Base-by-base conservation (phyloP, 1,140 invertebrate genomes). In the Philotrypesis tridentata region DNA sequence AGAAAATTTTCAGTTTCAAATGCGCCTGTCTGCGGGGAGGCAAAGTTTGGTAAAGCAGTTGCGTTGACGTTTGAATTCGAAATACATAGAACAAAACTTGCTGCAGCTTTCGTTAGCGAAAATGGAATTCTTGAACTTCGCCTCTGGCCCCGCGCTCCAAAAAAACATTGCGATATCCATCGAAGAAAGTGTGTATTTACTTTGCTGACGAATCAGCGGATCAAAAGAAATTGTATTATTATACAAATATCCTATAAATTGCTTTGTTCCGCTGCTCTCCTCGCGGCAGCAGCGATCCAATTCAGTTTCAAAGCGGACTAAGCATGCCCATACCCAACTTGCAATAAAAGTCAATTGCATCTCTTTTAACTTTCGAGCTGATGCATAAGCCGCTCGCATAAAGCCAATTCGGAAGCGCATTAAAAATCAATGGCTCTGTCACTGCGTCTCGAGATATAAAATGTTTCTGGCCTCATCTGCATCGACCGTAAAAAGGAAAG, bases 281-380 rank as follows among this genome's bases (percentile, higher is more conserved):
- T 2, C 61, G 0, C 27, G 8, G 14, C 4, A 17, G 0, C 27
- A n/a, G 14, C 4, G 25, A 1, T 27, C 14, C 27, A 70, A 70
- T 78, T 65, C 9, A 60, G 27, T 70, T 25, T 40, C n/a, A 61
- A 37, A n/a, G n/a, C 31, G 3, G 33, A 73, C 72, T 72, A 72
- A 72, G 55, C 68, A 25, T 5, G 37, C 2, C 23, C 12, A 67
- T 37, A 74, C 31, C 75, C 73, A 81, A 68, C n/a, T 67, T 31
- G 33, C 12, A 75, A 75, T 75, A 67, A 76, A 75, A 81, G 63
- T 37, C 72, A 68, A 81, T 70, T 70, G 21, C 37, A 68, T 68
- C 60, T 70, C 48, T 80, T 67, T 75, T 23, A 74, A 80, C 25
- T 74, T 73, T 2, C 7, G 65, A 80, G 25, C 12, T 37, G 65